A percentile compares a stretch with the other conserved stretches of the same genome.
Evolutionary conservation across 1,140 invertebrate species (phyloP).

Genomic region (Zaprionus davidi): DNA sequence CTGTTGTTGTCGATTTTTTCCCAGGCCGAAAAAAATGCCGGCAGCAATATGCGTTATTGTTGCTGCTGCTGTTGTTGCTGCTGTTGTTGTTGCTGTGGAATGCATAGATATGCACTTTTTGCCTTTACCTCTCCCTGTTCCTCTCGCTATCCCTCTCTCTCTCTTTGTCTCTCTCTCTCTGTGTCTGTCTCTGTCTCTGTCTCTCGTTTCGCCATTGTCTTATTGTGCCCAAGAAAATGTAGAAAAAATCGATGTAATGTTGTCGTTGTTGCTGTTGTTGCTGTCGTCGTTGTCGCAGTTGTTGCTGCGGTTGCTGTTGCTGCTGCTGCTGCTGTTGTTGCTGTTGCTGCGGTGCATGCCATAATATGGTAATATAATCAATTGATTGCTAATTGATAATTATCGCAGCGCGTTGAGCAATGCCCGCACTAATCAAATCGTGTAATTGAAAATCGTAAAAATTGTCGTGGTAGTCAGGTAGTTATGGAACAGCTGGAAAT

Average conservation of each 20-base stretch:
- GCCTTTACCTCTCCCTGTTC: slow-evolving; percentile 18
- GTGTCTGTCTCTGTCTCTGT: slow-evolving; percentile 5
- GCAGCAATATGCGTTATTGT: slow-evolving; percentile 66
- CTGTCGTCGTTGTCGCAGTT: slow-evolving; percentile 12
- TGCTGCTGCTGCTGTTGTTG: slow-evolving; percentile 17
- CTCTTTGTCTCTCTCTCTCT: background rate
- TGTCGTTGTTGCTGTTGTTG: slow-evolving; percentile 19
- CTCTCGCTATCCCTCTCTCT: background rate
- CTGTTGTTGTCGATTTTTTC: slow-evolving; percentile 61
- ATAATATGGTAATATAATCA: slow-evolving; percentile 67
- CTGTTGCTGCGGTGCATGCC: slow-evolving; percentile 38
- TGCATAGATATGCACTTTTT: slow-evolving; percentile 59
- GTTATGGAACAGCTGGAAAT: background rate
- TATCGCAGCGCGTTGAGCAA: slow-evolving; percentile 61
- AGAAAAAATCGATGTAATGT: slow-evolving; percentile 19
- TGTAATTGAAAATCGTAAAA: slow-evolving; percentile 28
- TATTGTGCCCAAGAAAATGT: slow-evolving; percentile 35
- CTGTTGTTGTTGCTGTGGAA: slow-evolving; percentile 34
- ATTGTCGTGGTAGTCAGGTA: background rate
- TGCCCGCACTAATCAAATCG: slow-evolving; percentile 46
- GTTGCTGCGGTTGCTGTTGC: slow-evolving; percentile 2
- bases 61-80: slow-evolving; percentile 30
- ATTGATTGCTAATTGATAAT: slow-evolving; percentile 82
- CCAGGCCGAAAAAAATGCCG: slow-evolving; percentile 68
- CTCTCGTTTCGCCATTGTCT: slow-evolving; percentile 34